Evolutionary conservation across 2,888 invertebrate species (phyloP).

Genomic region (Pristionchus exspectatus): DNA sequence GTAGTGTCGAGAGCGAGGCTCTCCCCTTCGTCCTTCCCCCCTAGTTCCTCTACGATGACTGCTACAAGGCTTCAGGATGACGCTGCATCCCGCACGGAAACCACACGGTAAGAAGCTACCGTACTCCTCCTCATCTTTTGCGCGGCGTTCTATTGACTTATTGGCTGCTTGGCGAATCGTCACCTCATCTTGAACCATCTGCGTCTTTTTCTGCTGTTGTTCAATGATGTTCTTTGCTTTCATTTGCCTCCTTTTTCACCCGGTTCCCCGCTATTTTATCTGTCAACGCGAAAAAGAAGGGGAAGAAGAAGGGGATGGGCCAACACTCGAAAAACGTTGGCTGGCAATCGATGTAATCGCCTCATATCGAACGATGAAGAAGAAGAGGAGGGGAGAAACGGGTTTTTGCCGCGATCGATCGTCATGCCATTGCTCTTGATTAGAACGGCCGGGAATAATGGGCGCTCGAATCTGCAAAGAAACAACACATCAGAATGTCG

Average conservation of each 20-base stretch:
- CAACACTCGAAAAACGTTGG: neutral
- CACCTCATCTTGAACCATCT: neutral
- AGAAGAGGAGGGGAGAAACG: neutral
- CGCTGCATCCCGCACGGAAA: neutral
- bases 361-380: neutral
- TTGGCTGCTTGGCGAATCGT: neutral
- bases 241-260: neutral
- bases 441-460: neutral
- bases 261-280: neutral
- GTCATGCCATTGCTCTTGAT: neutral
- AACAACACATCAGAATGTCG: neutral
- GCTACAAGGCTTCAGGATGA: neutral
- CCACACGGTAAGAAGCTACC: neutral
- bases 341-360: constrained; percentile 41
- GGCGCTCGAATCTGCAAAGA: neutral
- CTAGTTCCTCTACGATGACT: neutral
- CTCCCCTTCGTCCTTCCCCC: neutral
- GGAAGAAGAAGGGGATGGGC: constrained; percentile 3
- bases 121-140: neutral
- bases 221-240: neutral
- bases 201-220: neutral
- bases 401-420: neutral
- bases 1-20: neutral
- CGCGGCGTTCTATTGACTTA: neutral
- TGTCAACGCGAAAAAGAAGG: neutral